These are phyloP conservation scores for Lutjanus erythropterus DNA, from an alignment of 2,113 vertebrate genomes.

Conservation along the genomic window DNA sequence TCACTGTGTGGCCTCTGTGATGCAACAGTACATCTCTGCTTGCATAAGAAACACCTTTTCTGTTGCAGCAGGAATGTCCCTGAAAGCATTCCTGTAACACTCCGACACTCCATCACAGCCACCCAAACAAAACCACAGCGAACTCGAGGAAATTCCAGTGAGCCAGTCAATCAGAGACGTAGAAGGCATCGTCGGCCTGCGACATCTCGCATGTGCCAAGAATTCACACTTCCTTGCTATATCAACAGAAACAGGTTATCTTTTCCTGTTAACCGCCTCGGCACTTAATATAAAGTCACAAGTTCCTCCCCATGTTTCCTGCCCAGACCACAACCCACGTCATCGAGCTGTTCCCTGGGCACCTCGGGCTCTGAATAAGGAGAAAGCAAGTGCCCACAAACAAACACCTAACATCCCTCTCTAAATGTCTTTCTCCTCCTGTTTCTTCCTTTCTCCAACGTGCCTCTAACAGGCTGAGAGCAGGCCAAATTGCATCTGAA, in stretches of 20 bases:
- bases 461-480: slow-evolving; percentile 17
- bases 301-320: slow-evolving; percentile 84
- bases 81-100: slow-evolving; percentile 63
- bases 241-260: slow-evolving; percentile 80
- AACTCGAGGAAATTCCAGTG: slow-evolving; percentile 71
- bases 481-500: slow-evolving; percentile 32
- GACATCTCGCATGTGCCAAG: slow-evolving; percentile 66
- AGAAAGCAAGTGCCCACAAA: slow-evolving; percentile 65
- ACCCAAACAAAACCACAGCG: slow-evolving; percentile 65
- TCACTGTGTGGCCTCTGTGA: slow-evolving; percentile 1
- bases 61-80: slow-evolving; percentile 46
- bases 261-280: slow-evolving; percentile 83
- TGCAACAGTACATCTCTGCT: slow-evolving; percentile 31
- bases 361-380: slow-evolving; percentile 51
- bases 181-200: slow-evolving; percentile 44
- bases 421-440: slow-evolving; percentile 11
- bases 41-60: slow-evolving; percentile 48
- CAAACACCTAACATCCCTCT: slow-evolving; percentile 66
- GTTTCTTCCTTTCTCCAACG: background rate
- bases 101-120: slow-evolving; percentile 62
- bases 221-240: slow-evolving; percentile 77
- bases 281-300: slow-evolving; percentile 86
- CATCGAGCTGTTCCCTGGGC: slow-evolving; percentile 76
- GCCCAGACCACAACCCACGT: slow-evolving; percentile 82
- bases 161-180: slow-evolving; percentile 59